Evolutionary conservation across 2,113 vertebrate genomes (phyloP).

Genomic region (Columbina picui): DNA sequence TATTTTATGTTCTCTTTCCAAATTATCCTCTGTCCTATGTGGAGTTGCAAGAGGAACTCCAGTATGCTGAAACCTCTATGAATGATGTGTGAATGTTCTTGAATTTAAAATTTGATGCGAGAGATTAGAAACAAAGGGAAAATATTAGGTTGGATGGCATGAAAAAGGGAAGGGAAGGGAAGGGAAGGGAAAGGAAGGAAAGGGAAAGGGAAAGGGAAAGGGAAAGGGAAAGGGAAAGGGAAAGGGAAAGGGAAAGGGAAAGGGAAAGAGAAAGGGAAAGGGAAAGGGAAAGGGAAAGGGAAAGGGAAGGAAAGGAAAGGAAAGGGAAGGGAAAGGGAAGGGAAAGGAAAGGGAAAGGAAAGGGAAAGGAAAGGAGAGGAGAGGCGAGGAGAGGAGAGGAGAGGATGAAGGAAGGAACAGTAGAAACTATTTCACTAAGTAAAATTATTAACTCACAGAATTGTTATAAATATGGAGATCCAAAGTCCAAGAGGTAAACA

Average conservation of each 20-base stretch:
- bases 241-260: too few relatives aligned
- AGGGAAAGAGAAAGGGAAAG: fast-evolving
- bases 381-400: too few relatives aligned
- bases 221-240: too few relatives aligned
- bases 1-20: not conserved
- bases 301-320: too few relatives aligned
- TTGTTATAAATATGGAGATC: not conserved
- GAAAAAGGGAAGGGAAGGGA: not conserved
- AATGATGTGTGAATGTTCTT: not conserved
- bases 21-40: not conserved
- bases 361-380: too few relatives aligned
- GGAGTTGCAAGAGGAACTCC: not conserved
- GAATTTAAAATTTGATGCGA: not conserved
- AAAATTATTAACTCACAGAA: fast-evolving
- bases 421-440: not conserved
- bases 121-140: not conserved
- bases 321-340: too few relatives aligned
- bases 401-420: not conserved
- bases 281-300: fast-evolving
- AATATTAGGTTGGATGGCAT: not conserved
- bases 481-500: not conserved
- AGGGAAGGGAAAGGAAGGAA: too few relatives aligned
- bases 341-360: fast-evolving
- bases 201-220: too few relatives aligned
- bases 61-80: not conserved